Conservation (phyloP, 2,888 invertebrate genomes). For the Melipona beecheii region DNA sequence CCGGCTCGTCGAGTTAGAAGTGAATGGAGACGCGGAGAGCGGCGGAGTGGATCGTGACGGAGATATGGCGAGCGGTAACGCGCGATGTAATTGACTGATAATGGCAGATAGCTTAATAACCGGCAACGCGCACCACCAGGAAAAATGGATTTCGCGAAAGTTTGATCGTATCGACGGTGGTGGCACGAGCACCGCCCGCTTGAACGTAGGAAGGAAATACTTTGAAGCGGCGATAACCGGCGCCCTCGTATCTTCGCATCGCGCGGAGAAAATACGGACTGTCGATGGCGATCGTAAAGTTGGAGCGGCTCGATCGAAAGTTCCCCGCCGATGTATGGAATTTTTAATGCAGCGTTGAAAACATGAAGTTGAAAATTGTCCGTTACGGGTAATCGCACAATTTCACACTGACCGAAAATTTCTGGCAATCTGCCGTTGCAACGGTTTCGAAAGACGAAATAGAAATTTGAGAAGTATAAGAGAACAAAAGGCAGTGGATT, state of each 20-base stretch:
- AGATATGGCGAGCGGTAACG: conserved; percentile 40
- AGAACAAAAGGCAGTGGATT: too few species aligned
- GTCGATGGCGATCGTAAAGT: background rate
- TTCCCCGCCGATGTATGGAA: too few species aligned
- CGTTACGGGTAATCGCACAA: too few species aligned
- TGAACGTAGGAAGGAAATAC: background rate
- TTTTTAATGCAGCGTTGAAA: too few species aligned
- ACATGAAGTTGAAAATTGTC: too few species aligned
- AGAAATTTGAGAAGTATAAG: background rate
- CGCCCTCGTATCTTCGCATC: background rate
- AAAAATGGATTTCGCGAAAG: conserved; percentile 19
- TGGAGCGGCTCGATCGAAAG: background rate
- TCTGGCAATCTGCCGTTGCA: too few species aligned
- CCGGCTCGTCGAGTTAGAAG: background rate
- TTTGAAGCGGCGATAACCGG: background rate
- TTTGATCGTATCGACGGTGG: background rate
- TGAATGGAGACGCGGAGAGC: background rate
- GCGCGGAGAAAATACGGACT: background rate
- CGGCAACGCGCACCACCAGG: background rate
- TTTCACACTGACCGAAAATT: too few species aligned
- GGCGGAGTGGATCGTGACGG: conserved; percentile 34
- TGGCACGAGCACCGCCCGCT: background rate
- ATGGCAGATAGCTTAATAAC: conserved; percentile 42
- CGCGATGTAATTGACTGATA: conserved; percentile 48
- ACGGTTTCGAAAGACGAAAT: background rate